These are phyloP conservation scores for Euwallacea fornicatus DNA, from an alignment of 1,140 invertebrate species.

Conservation along the genomic window DNA sequence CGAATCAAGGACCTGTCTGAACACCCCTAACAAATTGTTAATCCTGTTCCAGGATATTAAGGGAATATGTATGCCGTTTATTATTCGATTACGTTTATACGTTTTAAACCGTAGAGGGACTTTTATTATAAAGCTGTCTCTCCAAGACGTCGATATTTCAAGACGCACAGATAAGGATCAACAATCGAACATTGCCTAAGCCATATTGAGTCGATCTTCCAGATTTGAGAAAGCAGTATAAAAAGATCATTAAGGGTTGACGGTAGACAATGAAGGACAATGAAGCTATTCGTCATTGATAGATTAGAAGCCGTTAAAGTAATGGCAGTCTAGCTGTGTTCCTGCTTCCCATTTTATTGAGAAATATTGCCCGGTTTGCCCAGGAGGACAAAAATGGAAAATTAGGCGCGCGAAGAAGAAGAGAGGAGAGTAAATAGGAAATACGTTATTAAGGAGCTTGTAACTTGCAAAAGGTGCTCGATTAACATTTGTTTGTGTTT, in stretches of 20 bases:
- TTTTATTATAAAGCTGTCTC: neutral
- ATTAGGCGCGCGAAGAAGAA: no score
- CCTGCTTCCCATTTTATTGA: constrained; percentile 34
- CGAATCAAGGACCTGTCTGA: constrained; percentile 40
- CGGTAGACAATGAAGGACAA: constrained; percentile 33
- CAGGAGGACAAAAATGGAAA: no score
- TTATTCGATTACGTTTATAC: constrained; percentile 16
- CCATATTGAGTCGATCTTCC: constrained; percentile 30
- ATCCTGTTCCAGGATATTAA: constrained; percentile 45
- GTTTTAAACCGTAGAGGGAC: neutral
- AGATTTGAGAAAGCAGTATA: constrained; percentile 37
- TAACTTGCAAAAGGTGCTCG: no score
- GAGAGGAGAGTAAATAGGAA: no score
- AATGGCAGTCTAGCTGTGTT: constrained; percentile 31
- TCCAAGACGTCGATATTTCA: constrained; percentile 22
- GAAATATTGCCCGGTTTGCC: constrained; percentile 14
- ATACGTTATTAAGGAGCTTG: no score
- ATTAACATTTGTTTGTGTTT: no score
- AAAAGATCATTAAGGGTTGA: constrained; percentile 31
- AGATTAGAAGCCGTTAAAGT: constrained; percentile 41
- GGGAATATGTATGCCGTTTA: constrained; percentile 37
- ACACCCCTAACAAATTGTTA: constrained; percentile 43
- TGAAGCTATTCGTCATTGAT: constrained; percentile 42
- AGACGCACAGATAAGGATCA: constrained; percentile 26
- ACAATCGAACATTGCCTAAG: constrained; percentile 19